A percentile compares a stretch with the other conserved stretches of the same genome.
phyloP scores from a whole-genome alignment of 2,888 invertebrate species.

The Argyresthia goedartella region DNA sequence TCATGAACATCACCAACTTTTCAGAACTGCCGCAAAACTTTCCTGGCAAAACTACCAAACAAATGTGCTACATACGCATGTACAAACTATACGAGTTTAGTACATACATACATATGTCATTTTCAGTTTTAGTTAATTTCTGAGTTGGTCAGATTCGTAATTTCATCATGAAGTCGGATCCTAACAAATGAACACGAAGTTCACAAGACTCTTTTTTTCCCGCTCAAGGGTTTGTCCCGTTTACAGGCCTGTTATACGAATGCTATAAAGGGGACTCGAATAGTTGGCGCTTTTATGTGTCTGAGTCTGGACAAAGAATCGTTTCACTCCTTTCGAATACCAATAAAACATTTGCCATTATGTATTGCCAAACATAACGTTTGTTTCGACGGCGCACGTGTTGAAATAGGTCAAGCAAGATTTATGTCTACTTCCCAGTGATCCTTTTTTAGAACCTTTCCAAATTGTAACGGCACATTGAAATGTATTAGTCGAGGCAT shows the following conservation, averaged over 20 bases:
- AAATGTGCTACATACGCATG: no score
- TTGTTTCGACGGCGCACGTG: conserved; percentile 34
- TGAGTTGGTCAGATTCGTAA: no score
- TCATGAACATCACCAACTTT: no score
- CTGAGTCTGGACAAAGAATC: conserved; percentile 51
- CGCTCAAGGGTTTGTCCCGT: conserved; percentile 2
- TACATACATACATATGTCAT: no score
- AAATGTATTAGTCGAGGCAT: no score
- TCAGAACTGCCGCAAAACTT: no score
- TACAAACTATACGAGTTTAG: no score
- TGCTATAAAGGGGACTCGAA: conserved; percentile 36
- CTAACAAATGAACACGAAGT: no score
- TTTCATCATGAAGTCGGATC: no score
- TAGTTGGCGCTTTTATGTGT: conserved; percentile 52
- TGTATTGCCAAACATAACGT: conserved; percentile 27
- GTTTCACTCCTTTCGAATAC: conserved; percentile 40
- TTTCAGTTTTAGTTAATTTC: no score
- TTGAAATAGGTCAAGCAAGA: conserved; percentile 32
- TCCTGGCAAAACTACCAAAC: no score
- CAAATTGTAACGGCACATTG: neutral
- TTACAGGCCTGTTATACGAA: conserved; percentile 34
- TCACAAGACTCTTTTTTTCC: neutral
- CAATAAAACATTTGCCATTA: conserved; percentile 45
- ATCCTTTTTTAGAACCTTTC: neutral
- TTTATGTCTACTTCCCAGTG: neutral